Conservation (phyloP, 2,797 vertebrate species). For the Rachycentron canadum region DNA sequence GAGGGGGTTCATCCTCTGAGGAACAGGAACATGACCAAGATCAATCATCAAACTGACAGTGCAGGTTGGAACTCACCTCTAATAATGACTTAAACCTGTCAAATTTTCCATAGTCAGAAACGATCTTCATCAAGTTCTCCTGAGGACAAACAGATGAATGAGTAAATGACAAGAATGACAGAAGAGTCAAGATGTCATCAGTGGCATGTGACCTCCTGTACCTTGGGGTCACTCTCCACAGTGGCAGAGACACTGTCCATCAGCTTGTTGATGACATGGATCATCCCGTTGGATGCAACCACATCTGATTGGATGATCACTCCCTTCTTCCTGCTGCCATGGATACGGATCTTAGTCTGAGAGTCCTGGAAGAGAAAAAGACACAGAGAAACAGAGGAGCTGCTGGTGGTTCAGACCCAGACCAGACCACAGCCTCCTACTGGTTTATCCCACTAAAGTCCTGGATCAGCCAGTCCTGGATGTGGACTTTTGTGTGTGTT, state of each 20-base stretch:
- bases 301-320: conserved; percentile 87
- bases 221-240: conserved; percentile 87
- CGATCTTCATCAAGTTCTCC: conserved; percentile 90
- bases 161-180: not conserved
- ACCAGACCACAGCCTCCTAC: too few relatives aligned
- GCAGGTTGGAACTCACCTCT: conserved; percentile 83
- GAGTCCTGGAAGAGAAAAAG: conserved; percentile 69
- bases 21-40: not conserved
- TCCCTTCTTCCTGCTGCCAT: conserved; percentile 86
- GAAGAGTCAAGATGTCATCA: not conserved
- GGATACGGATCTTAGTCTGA: conserved; percentile 87
- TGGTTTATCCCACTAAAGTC: too few relatives aligned
- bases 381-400: too few relatives aligned
- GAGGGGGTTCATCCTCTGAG: conserved; percentile 3
- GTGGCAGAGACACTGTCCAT: conserved; percentile 87
- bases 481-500: too few relatives aligned
- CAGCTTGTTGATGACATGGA: conserved; percentile 91
- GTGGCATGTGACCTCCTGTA: conserved; percentile 50
- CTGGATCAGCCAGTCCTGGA: too few relatives aligned
- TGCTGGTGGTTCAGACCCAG: too few relatives aligned
- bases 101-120: conserved; percentile 88
- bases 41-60: too few relatives aligned
- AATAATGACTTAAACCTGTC: conserved; percentile 87
- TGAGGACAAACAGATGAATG: conserved; percentile 61
- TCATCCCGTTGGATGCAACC: conserved; percentile 91